A percentile compares a stretch with the other conserved stretches of the same genome.
phyloP scores from a whole-genome alignment of 1,140 invertebrate genomes.

The Tetraneura akinire region DNA sequence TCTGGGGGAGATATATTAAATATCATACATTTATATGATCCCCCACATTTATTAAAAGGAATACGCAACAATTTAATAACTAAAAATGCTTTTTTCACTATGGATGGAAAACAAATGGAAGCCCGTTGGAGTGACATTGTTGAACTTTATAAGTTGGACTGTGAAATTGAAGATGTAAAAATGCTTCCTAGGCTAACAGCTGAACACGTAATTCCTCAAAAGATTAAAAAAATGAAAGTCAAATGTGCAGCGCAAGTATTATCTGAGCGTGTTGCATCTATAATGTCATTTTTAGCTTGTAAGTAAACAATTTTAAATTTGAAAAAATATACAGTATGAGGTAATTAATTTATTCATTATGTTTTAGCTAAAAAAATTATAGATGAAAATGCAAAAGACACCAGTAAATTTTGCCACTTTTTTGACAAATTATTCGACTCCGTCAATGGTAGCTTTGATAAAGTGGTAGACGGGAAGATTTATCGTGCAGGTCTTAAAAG shows the following conservation, averaged over 20 bases:
- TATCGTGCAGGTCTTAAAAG: neutral
- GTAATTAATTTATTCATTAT: neutral
- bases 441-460: neutral
- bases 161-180: too few species aligned
- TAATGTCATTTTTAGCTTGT: slow-evolving; percentile 19
- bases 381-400: neutral
- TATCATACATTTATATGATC: too few species aligned
- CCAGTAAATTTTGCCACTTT: neutral
- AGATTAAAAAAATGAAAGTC: slow-evolving; percentile 8
- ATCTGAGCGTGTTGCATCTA: neutral
- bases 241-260: neutral
- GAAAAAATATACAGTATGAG: neutral
- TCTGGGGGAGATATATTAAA: too few species aligned
- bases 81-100: too few species aligned
- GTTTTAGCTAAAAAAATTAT: neutral
- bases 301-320: neutral
- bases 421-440: neutral
- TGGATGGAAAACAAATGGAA: too few species aligned
- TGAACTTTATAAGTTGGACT: too few species aligned
- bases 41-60: too few species aligned
- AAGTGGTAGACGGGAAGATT: neutral
- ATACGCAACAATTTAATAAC: too few species aligned
- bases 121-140: too few species aligned
- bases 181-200: slow-evolving; percentile 9
- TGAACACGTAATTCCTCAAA: neutral